Evolutionary conservation across 2,113 vertebrate genomes (phyloP).

Genomic region (Cynocephalus volans): DNA sequence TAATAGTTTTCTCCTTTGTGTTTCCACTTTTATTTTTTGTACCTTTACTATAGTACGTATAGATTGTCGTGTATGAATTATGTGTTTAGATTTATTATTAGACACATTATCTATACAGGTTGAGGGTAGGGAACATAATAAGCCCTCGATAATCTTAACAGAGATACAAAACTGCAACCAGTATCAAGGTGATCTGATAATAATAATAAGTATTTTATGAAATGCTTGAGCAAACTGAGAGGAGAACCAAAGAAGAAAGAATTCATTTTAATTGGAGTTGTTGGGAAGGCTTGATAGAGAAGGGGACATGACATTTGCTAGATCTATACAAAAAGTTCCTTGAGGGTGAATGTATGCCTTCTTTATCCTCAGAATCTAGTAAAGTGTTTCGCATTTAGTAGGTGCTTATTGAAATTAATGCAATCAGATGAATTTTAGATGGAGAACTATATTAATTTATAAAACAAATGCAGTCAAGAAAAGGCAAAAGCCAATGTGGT

Average conservation of each 20-base stretch:
- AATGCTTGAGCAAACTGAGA: neutral
- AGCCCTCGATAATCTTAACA: conserved; percentile 3
- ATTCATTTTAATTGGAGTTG: neutral
- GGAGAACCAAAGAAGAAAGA: neutral
- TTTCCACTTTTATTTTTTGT: neutral
- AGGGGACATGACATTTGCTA: neutral
- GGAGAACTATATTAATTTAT: neutral
- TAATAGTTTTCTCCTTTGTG: neutral
- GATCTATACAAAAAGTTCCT: neutral
- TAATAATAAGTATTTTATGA: neutral
- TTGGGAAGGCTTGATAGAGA: neutral
- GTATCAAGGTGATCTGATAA: neutral
- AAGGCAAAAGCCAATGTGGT: neutral
- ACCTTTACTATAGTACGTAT: neutral
- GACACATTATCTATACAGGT: neutral
- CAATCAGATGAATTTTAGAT: conserved; percentile 10
- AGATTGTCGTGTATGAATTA: neutral
- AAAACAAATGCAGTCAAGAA: conserved; percentile 42
- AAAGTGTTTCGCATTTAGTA: neutral
- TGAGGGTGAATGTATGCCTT: neutral
- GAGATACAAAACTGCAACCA: conserved; percentile 8
- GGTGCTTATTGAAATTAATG: neutral
- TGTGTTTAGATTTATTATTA: neutral
- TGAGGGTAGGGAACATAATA: neutral
- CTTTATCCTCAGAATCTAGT: neutral